phyloP scores from a whole-genome alignment of 2,888 invertebrate genomes.

The Luffia ferchaultella region DNA sequence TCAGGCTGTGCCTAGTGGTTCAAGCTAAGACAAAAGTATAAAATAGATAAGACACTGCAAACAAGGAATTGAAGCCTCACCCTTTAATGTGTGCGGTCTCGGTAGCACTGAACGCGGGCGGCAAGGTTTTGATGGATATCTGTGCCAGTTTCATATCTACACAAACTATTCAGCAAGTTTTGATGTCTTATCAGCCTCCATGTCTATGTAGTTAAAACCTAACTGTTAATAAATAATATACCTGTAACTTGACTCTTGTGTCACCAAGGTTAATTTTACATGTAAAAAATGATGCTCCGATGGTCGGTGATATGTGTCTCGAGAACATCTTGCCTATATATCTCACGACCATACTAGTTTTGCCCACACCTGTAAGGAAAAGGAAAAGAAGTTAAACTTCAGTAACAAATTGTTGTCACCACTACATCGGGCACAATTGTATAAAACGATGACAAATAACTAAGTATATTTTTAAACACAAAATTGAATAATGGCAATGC shows the following conservation, averaged over 20 bases:
- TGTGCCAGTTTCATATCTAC: no score
- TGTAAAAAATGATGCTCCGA: constrained; percentile 90
- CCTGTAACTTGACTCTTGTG: constrained; percentile 79
- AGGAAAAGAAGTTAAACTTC: not conserved
- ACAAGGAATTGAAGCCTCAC: no score
- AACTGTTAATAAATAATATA: constrained; percentile 28
- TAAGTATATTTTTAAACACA: no score
- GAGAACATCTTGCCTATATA: constrained; percentile 83
- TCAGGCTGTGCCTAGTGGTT: no score
- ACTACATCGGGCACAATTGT: no score
- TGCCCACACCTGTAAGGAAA: constrained; percentile 82
- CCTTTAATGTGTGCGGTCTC: no score
- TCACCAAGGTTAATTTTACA: constrained; percentile 80
- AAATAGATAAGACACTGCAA: no score
- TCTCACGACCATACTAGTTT: constrained; percentile 84
- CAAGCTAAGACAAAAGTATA: no score
- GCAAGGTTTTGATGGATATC: no score
- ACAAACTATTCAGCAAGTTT: not conserved
- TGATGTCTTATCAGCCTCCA: not conserved
- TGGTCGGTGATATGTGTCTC: constrained; percentile 80
- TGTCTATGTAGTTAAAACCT: not conserved
- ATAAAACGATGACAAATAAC: no score
- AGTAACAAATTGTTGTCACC: not conserved
- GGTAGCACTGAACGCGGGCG: no score
- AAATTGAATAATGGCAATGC: no score